These are phyloP conservation scores for Mirza zaza DNA, from an alignment of 2,113 vertebrate species.

Conservation along the genomic window DNA sequence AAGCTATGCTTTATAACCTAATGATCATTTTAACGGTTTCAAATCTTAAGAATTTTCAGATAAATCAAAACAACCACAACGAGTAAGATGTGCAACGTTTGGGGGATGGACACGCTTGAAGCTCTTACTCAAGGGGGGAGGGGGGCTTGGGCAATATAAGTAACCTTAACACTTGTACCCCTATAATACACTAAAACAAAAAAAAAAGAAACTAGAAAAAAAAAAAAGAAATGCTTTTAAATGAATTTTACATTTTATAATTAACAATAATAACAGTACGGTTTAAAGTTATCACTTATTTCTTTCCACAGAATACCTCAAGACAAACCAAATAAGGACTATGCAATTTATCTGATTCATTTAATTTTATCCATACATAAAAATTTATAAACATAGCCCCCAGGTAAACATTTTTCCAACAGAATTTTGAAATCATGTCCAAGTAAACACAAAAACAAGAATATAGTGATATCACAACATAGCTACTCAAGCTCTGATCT, in stretches of 20 bases:
- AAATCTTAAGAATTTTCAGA: background rate
- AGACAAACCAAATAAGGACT: background rate
- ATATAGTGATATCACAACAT: background rate
- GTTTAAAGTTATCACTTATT: background rate
- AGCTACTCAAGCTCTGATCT: background rate
- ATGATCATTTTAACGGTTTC: background rate
- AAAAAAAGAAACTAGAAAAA: no score
- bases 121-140: no score
- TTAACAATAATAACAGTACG: background rate
- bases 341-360: background rate
- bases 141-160: no score
- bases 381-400: background rate
- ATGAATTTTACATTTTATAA: slow-evolving; percentile 24
- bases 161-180: no score
- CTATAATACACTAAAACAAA: no score
- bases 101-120: no score
- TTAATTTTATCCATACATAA: background rate
- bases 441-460: background rate
- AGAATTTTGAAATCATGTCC: background rate
- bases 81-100: no score
- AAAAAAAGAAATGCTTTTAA: slow-evolving; percentile 5
- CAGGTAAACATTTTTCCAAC: background rate
- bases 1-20: background rate
- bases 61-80: background rate
- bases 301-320: slow-evolving; percentile 17